Evolutionary conservation across 2,113 vertebrate genomes (phyloP), one percentile per base, ranked within the genome.

Genomic region (Apteryx owenii): DNA sequence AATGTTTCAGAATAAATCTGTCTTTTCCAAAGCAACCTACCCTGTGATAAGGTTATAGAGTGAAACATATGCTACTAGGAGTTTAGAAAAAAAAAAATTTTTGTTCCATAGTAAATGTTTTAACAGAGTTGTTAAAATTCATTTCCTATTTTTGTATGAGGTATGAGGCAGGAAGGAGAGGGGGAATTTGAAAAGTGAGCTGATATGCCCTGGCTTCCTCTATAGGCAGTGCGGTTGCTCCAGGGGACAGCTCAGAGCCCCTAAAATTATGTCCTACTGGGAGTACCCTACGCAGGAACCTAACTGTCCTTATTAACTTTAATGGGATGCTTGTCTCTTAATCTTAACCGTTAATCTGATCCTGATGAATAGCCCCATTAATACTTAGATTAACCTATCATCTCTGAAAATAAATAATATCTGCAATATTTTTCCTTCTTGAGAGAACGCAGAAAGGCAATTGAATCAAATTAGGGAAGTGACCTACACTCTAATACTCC

Each of bases 1-100:
- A 96, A 81, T 83, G 89, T 83, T 94, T 84, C 76, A 84, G 92
- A 97, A 96, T 97, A 97, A 97, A 96, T 98, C 81, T 84, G 94
- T 79, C 94, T 95, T 89, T 91, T 79, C 51, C 85, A 92, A 62
- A 95, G 85, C 85, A 94, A 88, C 80, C 36, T 64, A 17, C 42
- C 81, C 78, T 22, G 76, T 95, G 97, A 97, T 95, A 95, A 96
- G 89, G 84, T 77, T 88, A 68, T 20, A 78, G 71, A 84, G 60
- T 76, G 66, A 71, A 92, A 78, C 70, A 79, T 60, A 89, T 68
- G 85, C 75, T 90, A 76, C 85, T 68, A 75, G 42, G 85, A 91
- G 31, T 90, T 85, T 73, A 36, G 86, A 83, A 96, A 95, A 94
- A 88, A 65, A 94, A 31, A 48, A 85, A 87, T 94, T 82, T 80